Base-by-base conservation (phyloP, 1,140 invertebrate genomes). In the Conus betulinus region DNA sequence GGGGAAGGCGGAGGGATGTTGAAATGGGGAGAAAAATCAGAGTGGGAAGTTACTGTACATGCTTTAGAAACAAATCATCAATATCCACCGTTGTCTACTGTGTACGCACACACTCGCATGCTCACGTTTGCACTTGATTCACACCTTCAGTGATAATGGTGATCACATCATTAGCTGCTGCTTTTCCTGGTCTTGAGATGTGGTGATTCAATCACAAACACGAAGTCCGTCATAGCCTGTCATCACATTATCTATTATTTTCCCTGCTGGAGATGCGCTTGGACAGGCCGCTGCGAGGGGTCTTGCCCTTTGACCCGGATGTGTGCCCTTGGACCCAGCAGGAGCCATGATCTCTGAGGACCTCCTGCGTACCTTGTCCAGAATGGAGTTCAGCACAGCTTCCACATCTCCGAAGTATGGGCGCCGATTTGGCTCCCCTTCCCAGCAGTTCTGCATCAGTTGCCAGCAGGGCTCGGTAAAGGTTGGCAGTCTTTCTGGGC, bases 401-500 rank as follows among this genome's bases (percentile, higher is more conserved):
- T 98, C 97, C 0, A 98, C 97, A 91, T 97, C 96, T 55, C 98
- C 98, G 1, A 98, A 95, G 57, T 98, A 95, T 0, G 98, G 98
- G n/a, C 98, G 95, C 88, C 96, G 96, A 3, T 95, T 93, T 15
- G 98, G 97, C 87, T 98, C 97, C 11, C n/a, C 96, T 81, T 97
- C 96, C 98, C 98, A 98, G 93, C 98, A 98, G 88, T 97, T 96
- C 94, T 97, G 96, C 98, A 98, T 98, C 27, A 99, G 95, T 67
- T 96, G 95, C 98, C 98, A 98, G 93, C 98, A 98, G 67, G 97
- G 96, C 84, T 97, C 96, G 85, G 97, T 96, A 95, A 98, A 98
- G 76, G 96, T 95, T 2, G 96, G 93, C 11, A 98, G 94, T 85
- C 97, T 96, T 95, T 98, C 98, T 23, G 98, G 98, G 67, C 98